Conservation (phyloP, 1,140 invertebrate species). For the Sitophilus oryzae region DNA sequence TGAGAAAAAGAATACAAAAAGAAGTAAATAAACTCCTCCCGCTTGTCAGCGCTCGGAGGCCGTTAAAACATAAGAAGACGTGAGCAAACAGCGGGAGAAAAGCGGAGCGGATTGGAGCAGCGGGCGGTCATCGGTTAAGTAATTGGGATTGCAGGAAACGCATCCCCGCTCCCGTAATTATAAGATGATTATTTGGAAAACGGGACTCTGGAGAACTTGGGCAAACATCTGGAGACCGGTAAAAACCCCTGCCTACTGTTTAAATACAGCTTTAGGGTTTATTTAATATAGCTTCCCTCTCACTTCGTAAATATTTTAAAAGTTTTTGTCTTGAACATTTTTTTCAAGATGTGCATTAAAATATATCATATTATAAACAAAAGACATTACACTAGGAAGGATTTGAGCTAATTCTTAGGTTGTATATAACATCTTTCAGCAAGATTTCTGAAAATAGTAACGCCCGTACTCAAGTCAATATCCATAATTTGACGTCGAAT, state of each 20-base stretch:
- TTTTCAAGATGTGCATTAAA: too few relatives aligned
- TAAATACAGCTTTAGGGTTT: conserved; percentile 21
- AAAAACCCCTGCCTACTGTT: conserved; percentile 23
- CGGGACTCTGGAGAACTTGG: conserved; percentile 20
- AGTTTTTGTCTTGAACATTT: too few relatives aligned
- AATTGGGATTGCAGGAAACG: conserved; percentile 33
- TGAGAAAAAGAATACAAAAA: background rate
- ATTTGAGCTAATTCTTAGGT: too few relatives aligned
- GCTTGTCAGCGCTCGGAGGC: background rate
- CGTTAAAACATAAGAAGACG: conserved; percentile 6
- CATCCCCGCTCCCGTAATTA: conserved; percentile 31
- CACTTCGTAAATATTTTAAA: conserved; percentile 13
- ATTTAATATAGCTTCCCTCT: conserved; percentile 16
- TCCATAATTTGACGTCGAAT: too few relatives aligned
- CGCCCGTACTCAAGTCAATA: too few relatives aligned
- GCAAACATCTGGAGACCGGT: conserved; percentile 26
- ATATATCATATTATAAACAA: too few relatives aligned
- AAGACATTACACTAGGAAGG: too few relatives aligned
- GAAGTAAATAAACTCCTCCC: background rate
- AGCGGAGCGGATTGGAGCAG: conserved; percentile 28
- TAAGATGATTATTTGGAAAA: conserved; percentile 34
- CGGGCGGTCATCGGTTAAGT: conserved; percentile 37
- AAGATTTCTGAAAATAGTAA: too few relatives aligned
- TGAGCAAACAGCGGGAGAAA: conserved; percentile 16
- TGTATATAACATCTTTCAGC: too few relatives aligned